Evolutionary conservation across 2,113 vertebrate species (phyloP).

Genomic region (Festucalex cinctus): DNA sequence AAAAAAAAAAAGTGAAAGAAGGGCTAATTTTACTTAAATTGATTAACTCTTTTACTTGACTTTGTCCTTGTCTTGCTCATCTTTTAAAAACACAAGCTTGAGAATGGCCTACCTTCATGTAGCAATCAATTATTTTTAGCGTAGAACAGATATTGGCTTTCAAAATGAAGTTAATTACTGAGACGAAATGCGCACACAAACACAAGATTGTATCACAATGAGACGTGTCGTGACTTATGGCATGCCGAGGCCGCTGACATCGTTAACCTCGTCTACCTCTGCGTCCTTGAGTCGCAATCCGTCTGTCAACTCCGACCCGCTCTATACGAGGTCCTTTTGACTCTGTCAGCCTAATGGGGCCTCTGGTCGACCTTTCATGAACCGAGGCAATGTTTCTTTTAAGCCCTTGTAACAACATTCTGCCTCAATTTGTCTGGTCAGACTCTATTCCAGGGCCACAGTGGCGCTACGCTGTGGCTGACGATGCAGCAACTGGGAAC

Average conservation of each 20-base stretch:
- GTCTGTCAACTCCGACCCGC: slow-evolving; percentile 47
- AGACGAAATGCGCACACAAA: neutral
- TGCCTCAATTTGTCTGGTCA: slow-evolving; percentile 54
- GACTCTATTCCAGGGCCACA: slow-evolving; percentile 49
- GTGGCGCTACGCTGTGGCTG: slow-evolving; percentile 26
- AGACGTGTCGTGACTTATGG: slow-evolving; percentile 51
- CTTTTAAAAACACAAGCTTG: neutral
- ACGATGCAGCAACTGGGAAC: slow-evolving; percentile 38
- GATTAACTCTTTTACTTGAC: too few species aligned
- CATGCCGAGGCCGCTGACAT: slow-evolving; percentile 53
- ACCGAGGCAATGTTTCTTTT: slow-evolving; percentile 47
- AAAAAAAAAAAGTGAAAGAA: too few species aligned
- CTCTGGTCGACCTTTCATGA: slow-evolving; percentile 54
- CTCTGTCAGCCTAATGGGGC: slow-evolving; percentile 63
- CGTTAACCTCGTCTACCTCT: slow-evolving; percentile 66
- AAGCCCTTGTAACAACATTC: slow-evolving; percentile 10
- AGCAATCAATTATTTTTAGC: neutral
- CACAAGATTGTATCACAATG: slow-evolving; percentile 45
- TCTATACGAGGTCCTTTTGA: slow-evolving; percentile 40
- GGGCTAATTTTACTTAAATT: too few species aligned
- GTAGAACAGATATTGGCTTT: neutral
- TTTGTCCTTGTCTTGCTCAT: too few species aligned
- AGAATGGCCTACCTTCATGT: neutral
- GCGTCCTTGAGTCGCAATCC: slow-evolving; percentile 65
- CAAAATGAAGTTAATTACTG: neutral